Percentiles rank a stretch among this genome's conserved stretches.
phyloP scores from a whole-genome alignment of 2,113 vertebrate genomes.

The Rhinopomastus cyanomelas region DNA sequence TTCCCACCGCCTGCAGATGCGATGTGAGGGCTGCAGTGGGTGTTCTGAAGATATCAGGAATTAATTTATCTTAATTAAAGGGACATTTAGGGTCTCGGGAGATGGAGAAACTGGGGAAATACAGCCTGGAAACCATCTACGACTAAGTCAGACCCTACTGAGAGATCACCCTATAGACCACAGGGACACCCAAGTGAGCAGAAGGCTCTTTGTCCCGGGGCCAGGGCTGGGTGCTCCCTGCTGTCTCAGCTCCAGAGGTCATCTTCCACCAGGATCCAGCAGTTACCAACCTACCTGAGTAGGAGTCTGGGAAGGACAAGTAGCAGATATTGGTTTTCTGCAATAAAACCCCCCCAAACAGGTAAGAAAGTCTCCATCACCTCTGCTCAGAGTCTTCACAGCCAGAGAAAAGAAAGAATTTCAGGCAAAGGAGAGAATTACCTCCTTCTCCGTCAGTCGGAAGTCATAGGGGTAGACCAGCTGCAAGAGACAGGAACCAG shows the following conservation, averaged over 20 bases:
- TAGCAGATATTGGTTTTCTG: conserved; percentile 97
- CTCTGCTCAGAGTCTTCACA: neutral
- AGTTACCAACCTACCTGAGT: conserved; percentile 81
- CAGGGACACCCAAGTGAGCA: neutral
- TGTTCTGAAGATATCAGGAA: neutral
- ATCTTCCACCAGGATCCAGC: neutral
- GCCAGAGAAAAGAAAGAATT: fast-evolving
- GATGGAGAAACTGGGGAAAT: neutral
- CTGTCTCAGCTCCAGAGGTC: neutral
- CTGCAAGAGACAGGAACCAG: conserved; percentile 69
- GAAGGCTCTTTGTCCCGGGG: neutral
- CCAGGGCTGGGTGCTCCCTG: neutral
- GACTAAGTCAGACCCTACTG: neutral
- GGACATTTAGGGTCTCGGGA: neutral
- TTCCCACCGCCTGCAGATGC: neutral
- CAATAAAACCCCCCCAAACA: neutral
- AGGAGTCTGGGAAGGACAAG: conserved; percentile 95
- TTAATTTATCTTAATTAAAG: too few species aligned
- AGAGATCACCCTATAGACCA: neutral
- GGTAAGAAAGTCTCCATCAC: neutral
- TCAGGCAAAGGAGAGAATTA: neutral
- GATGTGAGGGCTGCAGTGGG: neutral
- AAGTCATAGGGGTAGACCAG: conserved; percentile 87
- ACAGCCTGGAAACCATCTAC: neutral
- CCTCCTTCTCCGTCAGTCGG: conserved; percentile 93